phyloP scores from a whole-genome alignment of 2,888 invertebrate species.

The Creontiades dilutus region DNA sequence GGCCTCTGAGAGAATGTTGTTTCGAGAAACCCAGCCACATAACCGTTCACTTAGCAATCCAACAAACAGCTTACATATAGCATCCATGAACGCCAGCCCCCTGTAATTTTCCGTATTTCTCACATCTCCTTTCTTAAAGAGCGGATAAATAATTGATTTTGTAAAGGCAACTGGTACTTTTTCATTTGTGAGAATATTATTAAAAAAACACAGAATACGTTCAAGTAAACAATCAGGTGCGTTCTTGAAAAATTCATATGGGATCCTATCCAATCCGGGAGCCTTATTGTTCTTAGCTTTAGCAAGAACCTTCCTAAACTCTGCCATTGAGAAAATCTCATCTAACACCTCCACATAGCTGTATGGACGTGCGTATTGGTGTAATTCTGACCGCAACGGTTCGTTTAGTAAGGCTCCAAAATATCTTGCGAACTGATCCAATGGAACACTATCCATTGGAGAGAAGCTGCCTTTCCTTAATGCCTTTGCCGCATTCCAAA shows the following conservation, averaged over 20 bases:
- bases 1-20: slow-evolving; percentile 71
- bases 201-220: neutral
- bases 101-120: slow-evolving; percentile 64
- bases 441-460: no score
- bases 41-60: slow-evolving; percentile 57
- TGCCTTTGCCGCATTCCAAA: slow-evolving; percentile 12
- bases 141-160: no score
- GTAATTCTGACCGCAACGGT: no score
- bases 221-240: neutral
- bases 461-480: neutral
- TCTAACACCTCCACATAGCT: no score
- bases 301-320: neutral
- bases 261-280: slow-evolving; percentile 38
- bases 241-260: slow-evolving; percentile 54
- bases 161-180: slow-evolving; percentile 59
- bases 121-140: slow-evolving; percentile 60
- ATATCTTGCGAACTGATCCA: no score
- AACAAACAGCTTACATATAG: slow-evolving; percentile 62
- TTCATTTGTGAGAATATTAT: neutral
- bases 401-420: no score
- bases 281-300: slow-evolving; percentile 53
- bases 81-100: slow-evolving; percentile 69
- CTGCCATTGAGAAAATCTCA: no score
- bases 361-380: no score
- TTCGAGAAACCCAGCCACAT: slow-evolving; percentile 61